Evolutionary conservation across 1,140 invertebrate genomes (phyloP).

Genomic region (Drosophila pruinosa): DNA sequence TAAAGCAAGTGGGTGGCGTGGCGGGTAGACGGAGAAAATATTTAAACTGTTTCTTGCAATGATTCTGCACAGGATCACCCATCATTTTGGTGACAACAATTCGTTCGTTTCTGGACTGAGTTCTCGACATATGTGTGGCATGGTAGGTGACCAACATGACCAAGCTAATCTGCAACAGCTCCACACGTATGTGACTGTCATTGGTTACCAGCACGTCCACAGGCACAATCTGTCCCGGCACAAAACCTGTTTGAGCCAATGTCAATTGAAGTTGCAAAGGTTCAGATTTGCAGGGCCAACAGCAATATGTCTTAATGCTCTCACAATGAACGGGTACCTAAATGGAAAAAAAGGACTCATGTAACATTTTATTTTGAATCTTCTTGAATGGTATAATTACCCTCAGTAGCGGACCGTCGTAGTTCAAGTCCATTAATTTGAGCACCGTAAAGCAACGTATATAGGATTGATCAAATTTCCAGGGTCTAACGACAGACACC

Average conservation of each 20-base stretch:
- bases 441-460: slow-evolving; percentile 89
- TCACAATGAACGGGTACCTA: slow-evolving; percentile 57
- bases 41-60: slow-evolving; percentile 63
- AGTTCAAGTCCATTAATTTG: slow-evolving; percentile 88
- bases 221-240: slow-evolving; percentile 58
- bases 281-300: slow-evolving; percentile 59
- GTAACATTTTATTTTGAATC: neutral
- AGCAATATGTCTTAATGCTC: slow-evolving; percentile 55
- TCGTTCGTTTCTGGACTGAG: slow-evolving; percentile 66
- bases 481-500: slow-evolving; percentile 88
- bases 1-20: slow-evolving; percentile 87
- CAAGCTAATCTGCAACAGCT: slow-evolving; percentile 45
- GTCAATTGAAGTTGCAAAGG: slow-evolving; percentile 53
- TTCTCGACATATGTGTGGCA: slow-evolving; percentile 17
- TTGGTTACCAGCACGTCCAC: slow-evolving; percentile 55
- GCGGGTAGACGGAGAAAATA: slow-evolving; percentile 85
- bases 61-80: slow-evolving; percentile 51
- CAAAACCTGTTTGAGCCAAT: slow-evolving; percentile 61
- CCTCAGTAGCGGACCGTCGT: slow-evolving; percentile 62
- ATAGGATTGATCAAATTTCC: slow-evolving; percentile 89
- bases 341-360: too few species aligned
- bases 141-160: slow-evolving; percentile 62
- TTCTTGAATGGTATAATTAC: slow-evolving; percentile 19
- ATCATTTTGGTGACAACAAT: slow-evolving; percentile 47
- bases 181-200: slow-evolving; percentile 60